These are phyloP conservation scores for Tethea ocularis DNA, from an alignment of 2,888 invertebrate species.

Conservation along the genomic window DNA sequence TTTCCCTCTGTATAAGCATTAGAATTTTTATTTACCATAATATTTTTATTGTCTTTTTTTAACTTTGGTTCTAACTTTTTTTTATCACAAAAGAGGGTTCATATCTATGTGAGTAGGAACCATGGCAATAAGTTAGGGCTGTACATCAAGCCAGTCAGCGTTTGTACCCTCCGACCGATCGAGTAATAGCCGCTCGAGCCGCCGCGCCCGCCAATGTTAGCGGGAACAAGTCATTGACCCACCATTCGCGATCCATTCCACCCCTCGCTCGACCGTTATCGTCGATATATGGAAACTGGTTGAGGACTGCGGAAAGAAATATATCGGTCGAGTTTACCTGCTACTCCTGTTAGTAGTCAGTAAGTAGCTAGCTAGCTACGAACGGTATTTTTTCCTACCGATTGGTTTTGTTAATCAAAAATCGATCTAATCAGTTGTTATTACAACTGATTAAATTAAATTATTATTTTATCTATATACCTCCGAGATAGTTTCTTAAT, in stretches of 20 bases:
- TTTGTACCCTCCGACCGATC: neutral
- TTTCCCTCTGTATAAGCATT: too few species aligned
- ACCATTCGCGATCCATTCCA: conserved; percentile 9
- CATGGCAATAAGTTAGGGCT: too few species aligned
- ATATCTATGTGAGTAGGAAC: too few species aligned
- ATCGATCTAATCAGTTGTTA: too few species aligned
- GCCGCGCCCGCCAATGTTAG: conserved; percentile 48
- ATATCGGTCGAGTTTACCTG: conserved; percentile 19
- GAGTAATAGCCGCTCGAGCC: conserved; percentile 34
- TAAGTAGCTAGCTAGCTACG: neutral
- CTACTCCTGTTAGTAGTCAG: neutral
- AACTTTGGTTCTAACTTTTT: too few species aligned
- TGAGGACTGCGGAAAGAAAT: conserved; percentile 49
- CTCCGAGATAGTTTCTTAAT: too few species aligned
- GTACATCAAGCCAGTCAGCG: neutral
- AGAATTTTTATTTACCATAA: too few species aligned
- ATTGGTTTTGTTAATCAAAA: too few species aligned
- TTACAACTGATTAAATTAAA: too few species aligned
- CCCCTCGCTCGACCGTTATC: conserved; percentile 68
- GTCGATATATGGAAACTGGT: conserved; percentile 75
- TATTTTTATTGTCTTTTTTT: too few species aligned
- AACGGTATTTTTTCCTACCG: neutral
- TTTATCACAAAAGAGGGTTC: too few species aligned
- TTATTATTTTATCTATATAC: too few species aligned
- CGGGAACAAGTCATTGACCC: conserved; percentile 67